Base-by-base conservation (phyloP, 2,888 invertebrate genomes). In the Chrysolina oricalcia region DNA sequence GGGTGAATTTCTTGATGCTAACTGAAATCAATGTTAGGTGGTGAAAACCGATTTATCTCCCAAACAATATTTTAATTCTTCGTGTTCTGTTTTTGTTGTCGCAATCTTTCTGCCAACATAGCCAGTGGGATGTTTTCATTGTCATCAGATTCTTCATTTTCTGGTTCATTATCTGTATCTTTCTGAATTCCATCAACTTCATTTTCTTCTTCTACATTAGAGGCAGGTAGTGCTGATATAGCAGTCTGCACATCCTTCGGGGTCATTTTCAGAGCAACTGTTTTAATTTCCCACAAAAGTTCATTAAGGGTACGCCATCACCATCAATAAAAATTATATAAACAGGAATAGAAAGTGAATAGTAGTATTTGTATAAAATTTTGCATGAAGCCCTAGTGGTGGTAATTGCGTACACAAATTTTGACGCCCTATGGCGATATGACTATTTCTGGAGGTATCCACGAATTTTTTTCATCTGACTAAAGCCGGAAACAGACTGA, bases 331-430 rank as follows among this genome's bases (percentile, higher is more conserved):
- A 21, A 56, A 56, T n/a, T n/a, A n/a, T n/a, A 27, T 27, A 27
- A 3, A 27, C 5, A 27, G 5, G 27, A 27, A 27, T 27, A 27
- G 27, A 27, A 27, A 27, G 27, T 2, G 5, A 27, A 27, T 10
- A 1, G 2, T 2, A 19, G n/a, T 11, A n/a, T 19, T 17, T 19
- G 10, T 53, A n/a, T 17, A 59, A 59, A 59, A 23, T 15, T 5
- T 23, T 59, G 17, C 59, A 23, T 6, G 43, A 59, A 59, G 21
- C 19, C 59, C 59, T 59, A 53, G 59, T 59, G 59, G 59, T 65
- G 46, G 65, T 17, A 65, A 46, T 40, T 65, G 46, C 65, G 6
- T 59, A 59, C 21, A 21, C 13, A 19, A 6, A 59, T 59, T 59
- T 23, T 8, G 59, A 59, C 5, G 15, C 15, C 1, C 21, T 1